phyloP scores from a whole-genome alignment of 2,888 invertebrate species.

The Drosophila tripunctata region DNA sequence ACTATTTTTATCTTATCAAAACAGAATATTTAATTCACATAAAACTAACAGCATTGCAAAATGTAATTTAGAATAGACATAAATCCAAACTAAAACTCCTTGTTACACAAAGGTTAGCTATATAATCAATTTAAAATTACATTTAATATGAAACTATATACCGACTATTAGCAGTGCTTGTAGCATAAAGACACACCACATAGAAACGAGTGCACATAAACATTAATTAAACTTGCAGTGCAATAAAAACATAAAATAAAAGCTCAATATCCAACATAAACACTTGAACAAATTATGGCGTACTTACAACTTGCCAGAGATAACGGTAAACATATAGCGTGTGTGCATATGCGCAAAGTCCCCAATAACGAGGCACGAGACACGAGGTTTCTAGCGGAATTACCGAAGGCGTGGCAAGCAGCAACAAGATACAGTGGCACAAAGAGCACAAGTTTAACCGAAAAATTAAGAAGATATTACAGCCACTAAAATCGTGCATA shows the following conservation, averaged over 20 bases:
- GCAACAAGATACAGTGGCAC: slow-evolving; percentile 34
- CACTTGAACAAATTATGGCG: slow-evolving; percentile 67
- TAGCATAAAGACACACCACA: neutral
- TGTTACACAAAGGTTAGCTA: neutral
- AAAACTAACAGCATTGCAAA: too few relatives aligned
- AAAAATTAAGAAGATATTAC: neutral
- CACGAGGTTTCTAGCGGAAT: slow-evolving; percentile 39
- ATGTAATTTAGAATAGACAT: neutral
- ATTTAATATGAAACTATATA: neutral
- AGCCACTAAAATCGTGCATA: too few relatives aligned
- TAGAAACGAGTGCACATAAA: slow-evolving; percentile 35
- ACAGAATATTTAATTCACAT: too few relatives aligned
- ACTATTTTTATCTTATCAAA: too few relatives aligned
- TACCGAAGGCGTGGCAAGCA: slow-evolving; percentile 25
- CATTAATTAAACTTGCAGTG: slow-evolving; percentile 62
- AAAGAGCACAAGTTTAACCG: neutral
- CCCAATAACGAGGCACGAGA: slow-evolving; percentile 50
- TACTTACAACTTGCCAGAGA: slow-evolving; percentile 66
- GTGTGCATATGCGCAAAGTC: slow-evolving; percentile 52
- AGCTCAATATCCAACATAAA: slow-evolving; percentile 64
- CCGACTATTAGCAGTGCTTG: neutral
- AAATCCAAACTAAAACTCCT: too few relatives aligned
- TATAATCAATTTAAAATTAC: slow-evolving; percentile 12
- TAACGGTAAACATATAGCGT: slow-evolving; percentile 59
- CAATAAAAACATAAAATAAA: slow-evolving; percentile 57